phyloP scores from a whole-genome alignment of 2,113 vertebrate species.

The Colius striatus region DNA sequence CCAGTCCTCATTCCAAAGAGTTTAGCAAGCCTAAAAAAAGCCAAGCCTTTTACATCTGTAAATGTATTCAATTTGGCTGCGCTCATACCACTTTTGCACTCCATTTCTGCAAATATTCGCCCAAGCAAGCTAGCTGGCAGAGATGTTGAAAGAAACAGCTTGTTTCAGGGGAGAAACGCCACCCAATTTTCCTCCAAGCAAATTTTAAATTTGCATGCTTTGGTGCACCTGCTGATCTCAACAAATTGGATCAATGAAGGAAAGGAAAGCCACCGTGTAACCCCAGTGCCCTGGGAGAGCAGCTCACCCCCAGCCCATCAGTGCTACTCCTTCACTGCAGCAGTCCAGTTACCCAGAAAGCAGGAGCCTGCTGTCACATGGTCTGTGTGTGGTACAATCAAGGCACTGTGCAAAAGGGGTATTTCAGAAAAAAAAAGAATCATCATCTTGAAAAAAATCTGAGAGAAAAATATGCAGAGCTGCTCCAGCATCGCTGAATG shows the following conservation, averaged over 20 bases:
- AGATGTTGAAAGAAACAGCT: neutral
- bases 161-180: neutral
- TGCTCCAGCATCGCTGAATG: neutral
- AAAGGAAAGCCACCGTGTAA: neutral
- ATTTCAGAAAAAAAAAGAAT: neutral
- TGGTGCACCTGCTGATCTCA: slow-evolving; percentile 14
- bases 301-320: neutral
- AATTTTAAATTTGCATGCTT: neutral
- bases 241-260: neutral
- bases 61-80: slow-evolving; percentile 20
- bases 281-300: neutral
- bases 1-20: neutral
- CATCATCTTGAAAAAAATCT: neutral
- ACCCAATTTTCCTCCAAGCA: neutral
- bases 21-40: neutral
- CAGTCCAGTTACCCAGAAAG: neutral
- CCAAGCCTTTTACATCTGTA: neutral
- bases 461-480: neutral
- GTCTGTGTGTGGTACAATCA: neutral
- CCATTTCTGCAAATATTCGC: neutral
- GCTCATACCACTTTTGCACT: neutral
- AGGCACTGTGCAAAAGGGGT: neutral
- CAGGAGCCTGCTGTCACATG: neutral
- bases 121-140: slow-evolving; percentile 13
- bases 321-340: neutral